Evolutionary conservation across 2,888 invertebrate genomes (phyloP).

Genomic region (Agrilus mali): DNA sequence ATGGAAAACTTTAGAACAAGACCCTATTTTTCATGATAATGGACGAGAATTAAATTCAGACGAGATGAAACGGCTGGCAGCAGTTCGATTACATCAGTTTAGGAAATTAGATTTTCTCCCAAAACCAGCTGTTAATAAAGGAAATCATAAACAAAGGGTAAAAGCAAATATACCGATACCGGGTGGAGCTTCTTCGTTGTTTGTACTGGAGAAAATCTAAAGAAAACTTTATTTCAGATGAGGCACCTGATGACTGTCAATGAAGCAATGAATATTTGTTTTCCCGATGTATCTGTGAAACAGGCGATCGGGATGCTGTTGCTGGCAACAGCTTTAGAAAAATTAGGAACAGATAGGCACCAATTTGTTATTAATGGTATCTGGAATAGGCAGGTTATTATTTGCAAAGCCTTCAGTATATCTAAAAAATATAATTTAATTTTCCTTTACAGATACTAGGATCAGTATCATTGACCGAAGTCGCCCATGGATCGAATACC

Average conservation of each 20-base stretch:
- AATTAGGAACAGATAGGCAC: slow-evolving; percentile 65
- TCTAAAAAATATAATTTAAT: neutral
- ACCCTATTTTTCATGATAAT: slow-evolving; percentile 63
- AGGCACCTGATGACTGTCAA: slow-evolving; percentile 62
- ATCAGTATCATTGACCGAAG: slow-evolving; percentile 83
- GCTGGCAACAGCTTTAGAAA: slow-evolving; percentile 60
- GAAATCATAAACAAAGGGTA: slow-evolving; percentile 52
- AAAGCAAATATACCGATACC: slow-evolving; percentile 15
- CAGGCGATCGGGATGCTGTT: slow-evolving; percentile 64
- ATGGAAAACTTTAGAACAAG: slow-evolving; percentile 64
- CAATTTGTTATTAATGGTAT: slow-evolving; percentile 54
- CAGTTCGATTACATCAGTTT: slow-evolving; percentile 53
- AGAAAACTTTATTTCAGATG: slow-evolving; percentile 37
- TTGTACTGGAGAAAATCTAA: too few species aligned
- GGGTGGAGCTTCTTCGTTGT: too few species aligned
- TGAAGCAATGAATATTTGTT: slow-evolving; percentile 57
- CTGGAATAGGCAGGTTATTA: slow-evolving; percentile 54
- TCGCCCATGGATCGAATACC: slow-evolving; percentile 90
- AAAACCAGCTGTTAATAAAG: slow-evolving; percentile 45
- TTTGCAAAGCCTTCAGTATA: neutral
- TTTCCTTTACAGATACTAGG: slow-evolving; percentile 47
- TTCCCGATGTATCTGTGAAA: slow-evolving; percentile 64
- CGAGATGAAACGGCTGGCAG: slow-evolving; percentile 59
- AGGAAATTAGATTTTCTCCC: slow-evolving; percentile 54
- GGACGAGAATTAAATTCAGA: slow-evolving; percentile 49